These are phyloP conservation scores for Anastrepha obliqua DNA, from an alignment of 1,140 invertebrate species.

Conservation along the genomic window DNA sequence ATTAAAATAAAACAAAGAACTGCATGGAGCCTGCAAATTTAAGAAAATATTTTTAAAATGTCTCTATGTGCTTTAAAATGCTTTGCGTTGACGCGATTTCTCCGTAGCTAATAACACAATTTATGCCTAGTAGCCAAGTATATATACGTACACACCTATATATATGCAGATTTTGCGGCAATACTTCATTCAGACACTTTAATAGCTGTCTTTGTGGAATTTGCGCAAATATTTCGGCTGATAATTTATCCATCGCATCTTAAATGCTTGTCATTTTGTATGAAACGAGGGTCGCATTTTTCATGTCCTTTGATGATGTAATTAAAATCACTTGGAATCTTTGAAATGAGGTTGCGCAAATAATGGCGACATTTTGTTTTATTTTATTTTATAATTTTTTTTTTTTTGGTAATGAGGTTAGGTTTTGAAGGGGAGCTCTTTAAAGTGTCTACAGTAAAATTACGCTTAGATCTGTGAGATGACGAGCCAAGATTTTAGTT, in stretches of 20 bases:
- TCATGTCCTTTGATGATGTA: neutral
- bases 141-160: neutral
- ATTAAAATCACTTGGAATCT: conserved; percentile 3
- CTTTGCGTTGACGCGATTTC: neutral
- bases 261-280: neutral
- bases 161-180: neutral
- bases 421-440: too few relatives aligned
- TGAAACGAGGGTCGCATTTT: conserved; percentile 4
- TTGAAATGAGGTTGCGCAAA: neutral
- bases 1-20: neutral
- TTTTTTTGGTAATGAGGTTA: too few relatives aligned
- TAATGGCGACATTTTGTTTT: too few relatives aligned
- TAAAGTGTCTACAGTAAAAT: too few relatives aligned
- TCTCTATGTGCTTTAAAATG: neutral
- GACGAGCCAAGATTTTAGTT: too few relatives aligned
- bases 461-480: too few relatives aligned
- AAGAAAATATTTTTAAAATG: neutral
- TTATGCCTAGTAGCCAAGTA: neutral
- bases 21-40: neutral
- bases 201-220: conserved; percentile 24
- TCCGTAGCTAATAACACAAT: neutral
- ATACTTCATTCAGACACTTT: conserved; percentile 7
- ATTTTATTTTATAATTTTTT: too few relatives aligned
- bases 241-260: neutral
- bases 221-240: conserved; percentile 5